These are phyloP conservation scores for Brachionichthys hirsutus DNA, from an alignment of 2,113 vertebrate species.

Conservation along the genomic window DNA sequence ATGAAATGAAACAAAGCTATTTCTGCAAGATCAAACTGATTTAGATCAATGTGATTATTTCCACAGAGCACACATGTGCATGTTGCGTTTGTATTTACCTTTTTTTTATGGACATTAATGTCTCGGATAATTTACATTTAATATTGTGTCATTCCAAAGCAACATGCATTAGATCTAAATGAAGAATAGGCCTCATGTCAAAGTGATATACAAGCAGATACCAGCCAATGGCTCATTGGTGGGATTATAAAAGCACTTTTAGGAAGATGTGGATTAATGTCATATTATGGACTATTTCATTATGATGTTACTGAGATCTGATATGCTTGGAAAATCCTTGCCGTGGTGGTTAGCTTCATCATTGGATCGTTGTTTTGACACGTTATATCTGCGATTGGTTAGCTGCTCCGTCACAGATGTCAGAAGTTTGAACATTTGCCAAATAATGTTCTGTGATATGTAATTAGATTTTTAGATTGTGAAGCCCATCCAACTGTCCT, in stretches of 20 bases:
- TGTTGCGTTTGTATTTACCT: neutral
- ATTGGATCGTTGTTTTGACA: neutral
- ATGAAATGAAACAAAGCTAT: slow-evolving; percentile 36
- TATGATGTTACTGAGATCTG: neutral
- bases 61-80: neutral
- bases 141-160: neutral
- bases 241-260: neutral
- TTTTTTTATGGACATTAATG: neutral
- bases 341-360: neutral
- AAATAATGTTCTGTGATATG: too few species aligned
- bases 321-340: neutral
- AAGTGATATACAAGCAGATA: neutral
- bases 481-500: too few species aligned
- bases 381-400: neutral
- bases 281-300: neutral
- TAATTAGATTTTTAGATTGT: too few species aligned
- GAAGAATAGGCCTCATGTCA: slow-evolving; percentile 6
- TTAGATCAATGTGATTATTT: neutral
- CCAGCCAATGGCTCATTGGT: neutral
- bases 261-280: neutral
- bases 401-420: too few species aligned
- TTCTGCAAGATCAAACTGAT: slow-evolving; percentile 32
- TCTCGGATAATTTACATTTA: neutral
- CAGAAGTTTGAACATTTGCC: too few species aligned
- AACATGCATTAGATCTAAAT: neutral